Evolutionary conservation across 2,888 invertebrate species (phyloP), one percentile per base, ranked within the genome.

Genomic region (Lepetodrilus schrolli): DNA sequence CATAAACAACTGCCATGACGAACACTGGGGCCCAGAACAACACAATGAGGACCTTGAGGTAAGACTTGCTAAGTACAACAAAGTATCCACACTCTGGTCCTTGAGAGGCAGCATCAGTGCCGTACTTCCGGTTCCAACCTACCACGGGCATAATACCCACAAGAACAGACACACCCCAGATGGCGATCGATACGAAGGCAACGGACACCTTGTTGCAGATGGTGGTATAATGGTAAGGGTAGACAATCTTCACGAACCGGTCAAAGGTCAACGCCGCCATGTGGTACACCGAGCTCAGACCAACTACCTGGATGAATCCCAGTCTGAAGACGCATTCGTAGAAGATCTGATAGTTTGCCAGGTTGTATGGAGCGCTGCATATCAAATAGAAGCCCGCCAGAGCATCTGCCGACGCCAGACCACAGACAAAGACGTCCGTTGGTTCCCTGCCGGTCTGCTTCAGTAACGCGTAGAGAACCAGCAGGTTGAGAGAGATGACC

Each of bases 351-450:
- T 78, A 86, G 66, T 85, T 84, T 17, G 73, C n/a, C 20, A 84
- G 68, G 73, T 80, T 83, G 77, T 86, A 86, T 3, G 72, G 43
- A 2, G 80, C 78, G 66, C 81, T 82, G 73, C 84, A 82, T 0
- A 84, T 13, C 13, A 86, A 68, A 20, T 82, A 73, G 2, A 85
- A n/a, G n/a, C 84, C 84, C 1, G 76, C 77, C 17, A 83, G 5
- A 4, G 79, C 50, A 70, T 86, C 84, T 1, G 83, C 82, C 13
- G 81, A 20, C 0, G 82, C 82, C 20, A 86, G 71, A 69, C 83
- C 82, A 51, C 76, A 66, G 8, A 82, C 74, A 26, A 82, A 79
- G 23, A 77, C 75, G 50, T 82, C 82, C 7, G 81, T 78, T 5
- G 80, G 78, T 17, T 82, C 79, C 1, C 78, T 74, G 7, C 72